A percentile compares a stretch with the other conserved stretches of the same genome.
These are phyloP conservation scores for Sebastes schlegelii DNA, from an alignment of 2,113 vertebrate species.

Conservation along the genomic window DNA sequence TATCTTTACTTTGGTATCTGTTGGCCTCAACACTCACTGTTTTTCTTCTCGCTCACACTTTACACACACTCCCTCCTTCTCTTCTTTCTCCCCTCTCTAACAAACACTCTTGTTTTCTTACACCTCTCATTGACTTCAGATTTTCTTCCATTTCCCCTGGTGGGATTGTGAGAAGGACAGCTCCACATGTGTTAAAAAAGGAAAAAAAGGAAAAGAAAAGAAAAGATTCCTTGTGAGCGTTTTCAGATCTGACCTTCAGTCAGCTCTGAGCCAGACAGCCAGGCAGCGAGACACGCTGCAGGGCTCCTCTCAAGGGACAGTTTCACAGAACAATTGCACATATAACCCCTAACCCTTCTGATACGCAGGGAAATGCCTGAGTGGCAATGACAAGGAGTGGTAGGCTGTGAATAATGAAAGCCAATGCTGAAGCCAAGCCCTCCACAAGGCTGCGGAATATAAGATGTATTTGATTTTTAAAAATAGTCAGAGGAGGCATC, in stretches of 20 bases:
- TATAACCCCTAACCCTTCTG: constrained; percentile 53
- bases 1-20: constrained; percentile 73
- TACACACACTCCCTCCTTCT: constrained; percentile 31
- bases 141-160: constrained; percentile 43
- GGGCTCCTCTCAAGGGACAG: constrained; percentile 60
- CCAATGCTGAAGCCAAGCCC: constrained; percentile 1
- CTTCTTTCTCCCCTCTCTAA: background rate
- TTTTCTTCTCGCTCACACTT: constrained; percentile 64
- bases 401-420: constrained; percentile 50
- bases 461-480: constrained; percentile 25
- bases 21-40: constrained; percentile 64
- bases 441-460: background rate
- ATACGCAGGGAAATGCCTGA: constrained; percentile 40
- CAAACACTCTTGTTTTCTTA: constrained; percentile 61
- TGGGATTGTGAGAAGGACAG: constrained; percentile 49
- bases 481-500: constrained; percentile 10
- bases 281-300: constrained; percentile 42
- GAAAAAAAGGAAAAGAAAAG: background rate
- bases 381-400: constrained; percentile 58
- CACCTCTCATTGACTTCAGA: constrained; percentile 59
- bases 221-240: constrained; percentile 31
- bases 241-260: constrained; percentile 67
- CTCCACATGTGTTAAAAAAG: constrained; percentile 42
- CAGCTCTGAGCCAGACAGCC: constrained; percentile 44
- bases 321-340: constrained; percentile 67